Evolutionary conservation across 2,797 vertebrate species (phyloP), one percentile per base, ranked within the genome.

Genomic region (Diglossa cyanea): DNA sequence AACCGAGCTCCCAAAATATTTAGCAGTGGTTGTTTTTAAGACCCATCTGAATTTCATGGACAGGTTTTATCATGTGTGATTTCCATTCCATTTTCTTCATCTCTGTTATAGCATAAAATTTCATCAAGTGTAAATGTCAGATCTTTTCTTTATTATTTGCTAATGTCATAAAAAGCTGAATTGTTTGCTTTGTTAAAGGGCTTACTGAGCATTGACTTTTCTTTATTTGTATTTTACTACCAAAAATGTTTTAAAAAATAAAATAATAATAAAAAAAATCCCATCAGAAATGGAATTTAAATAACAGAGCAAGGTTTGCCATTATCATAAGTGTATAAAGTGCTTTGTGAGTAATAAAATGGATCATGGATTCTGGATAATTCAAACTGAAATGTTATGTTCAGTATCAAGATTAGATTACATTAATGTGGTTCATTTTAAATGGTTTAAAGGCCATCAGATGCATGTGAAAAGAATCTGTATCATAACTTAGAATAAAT

Each of bases 321-420:
- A 98, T 98, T 98, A 98, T 97, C 97, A 98, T 98, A 98, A 98
- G 98, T 98, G 97, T 98, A 98, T 98, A 97, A 98, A 98, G 97
- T 98, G 97, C 97, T 98, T 98, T 98, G 98, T 97, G 97, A 98
- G 98, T 98, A 98, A 98, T 98, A 98, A 98, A 98, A 98, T 98
- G 98, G 98, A 98, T 98, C 98, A 98, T 98, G 97, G 97, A 98
- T 98, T 98, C 98, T 93, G 97, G 98, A 98, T 98, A 98, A 98
- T 98, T 98, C 98, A 98, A 98, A 98, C 97, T 98, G 98, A 98
- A 98, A 98, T 98, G 97, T 98, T 98, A 98, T 98, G 97, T 98
- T 98, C 98, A 97, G 98, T 97, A 98, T 98, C 97, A 98, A 98
- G 98, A 98, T 98, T 98, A 98, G 97, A 98, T 98, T 98, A 98